phyloP scores from a whole-genome alignment of 1,140 invertebrate genomes.

The Aphaenogaster ashmeadi region DNA sequence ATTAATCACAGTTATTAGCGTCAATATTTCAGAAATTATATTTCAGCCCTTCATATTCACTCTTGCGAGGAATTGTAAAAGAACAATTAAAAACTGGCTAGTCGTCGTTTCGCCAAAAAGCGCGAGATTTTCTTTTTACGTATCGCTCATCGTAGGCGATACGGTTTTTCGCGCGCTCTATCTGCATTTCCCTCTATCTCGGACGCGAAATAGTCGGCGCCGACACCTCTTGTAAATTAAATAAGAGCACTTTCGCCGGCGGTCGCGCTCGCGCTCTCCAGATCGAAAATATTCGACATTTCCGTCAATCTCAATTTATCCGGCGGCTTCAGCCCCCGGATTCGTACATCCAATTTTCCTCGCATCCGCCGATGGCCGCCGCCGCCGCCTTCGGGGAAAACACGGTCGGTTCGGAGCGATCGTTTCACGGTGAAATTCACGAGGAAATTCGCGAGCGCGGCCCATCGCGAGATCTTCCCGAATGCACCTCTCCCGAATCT shows the following conservation, averaged over 20 bases:
- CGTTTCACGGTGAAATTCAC: constrained; percentile 57
- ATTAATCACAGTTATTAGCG: background rate
- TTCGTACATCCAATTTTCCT: constrained; percentile 64
- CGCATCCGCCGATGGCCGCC: constrained; percentile 47
- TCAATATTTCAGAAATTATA: background rate
- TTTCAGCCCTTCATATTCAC: background rate
- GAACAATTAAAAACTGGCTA: background rate
- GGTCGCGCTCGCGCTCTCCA: constrained; percentile 32
- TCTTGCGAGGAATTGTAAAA: background rate
- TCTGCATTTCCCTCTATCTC: constrained; percentile 4
- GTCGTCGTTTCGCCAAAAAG: background rate
- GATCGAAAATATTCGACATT: constrained; percentile 67
- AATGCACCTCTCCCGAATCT: background rate
- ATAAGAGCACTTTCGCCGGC: constrained; percentile 63
- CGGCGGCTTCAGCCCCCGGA: constrained; percentile 35
- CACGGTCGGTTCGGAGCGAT: constrained; percentile 45
- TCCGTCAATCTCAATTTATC: constrained; percentile 67
- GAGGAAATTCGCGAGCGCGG: constrained; percentile 25
- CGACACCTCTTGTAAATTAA: constrained; percentile 59
- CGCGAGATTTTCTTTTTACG: background rate
- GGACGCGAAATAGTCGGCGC: constrained; percentile 22
- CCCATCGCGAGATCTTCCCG: constrained; percentile 11
- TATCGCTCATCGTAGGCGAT: background rate
- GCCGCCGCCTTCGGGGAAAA: constrained; percentile 56
- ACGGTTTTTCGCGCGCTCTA: background rate